Percentiles rank a stretch among this genome's conserved stretches.
Conservation (phyloP, 2,797 vertebrate genomes). For the Stomatorhinus walkeri region DNA sequence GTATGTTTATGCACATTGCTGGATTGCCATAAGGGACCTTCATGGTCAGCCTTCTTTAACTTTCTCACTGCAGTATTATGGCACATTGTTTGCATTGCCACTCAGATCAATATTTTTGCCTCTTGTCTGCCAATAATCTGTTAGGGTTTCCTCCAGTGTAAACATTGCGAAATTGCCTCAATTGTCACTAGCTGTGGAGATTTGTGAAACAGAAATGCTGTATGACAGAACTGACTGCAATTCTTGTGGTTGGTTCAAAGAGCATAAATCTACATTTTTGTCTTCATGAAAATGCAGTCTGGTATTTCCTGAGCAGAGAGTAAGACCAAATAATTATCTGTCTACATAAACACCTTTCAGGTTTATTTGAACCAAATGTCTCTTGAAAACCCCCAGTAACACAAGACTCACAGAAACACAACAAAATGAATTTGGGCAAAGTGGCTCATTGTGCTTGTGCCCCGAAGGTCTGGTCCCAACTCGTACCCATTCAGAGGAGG, state of each 20-base stretch:
- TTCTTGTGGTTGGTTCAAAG: background rate
- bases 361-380: background rate
- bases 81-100: background rate
- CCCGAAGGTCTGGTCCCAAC: background rate
- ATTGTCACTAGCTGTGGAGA: background rate
- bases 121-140: background rate
- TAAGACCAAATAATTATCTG: background rate
- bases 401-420: background rate
- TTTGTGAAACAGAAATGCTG: background rate
- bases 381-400: background rate
- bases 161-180: background rate
- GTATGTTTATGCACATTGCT: background rate
- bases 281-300: background rate
- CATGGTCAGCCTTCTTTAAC: background rate
- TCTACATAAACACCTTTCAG: background rate
- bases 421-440: background rate
- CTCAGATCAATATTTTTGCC: background rate
- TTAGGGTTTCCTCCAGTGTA: background rate
- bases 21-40: background rate
- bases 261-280: background rate
- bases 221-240: background rate
- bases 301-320: background rate
- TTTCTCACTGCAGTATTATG: background rate
- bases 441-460: background rate
- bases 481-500: background rate